Evolutionary conservation across 2,113 vertebrate species (phyloP).

Genomic region (Grus americana): DNA sequence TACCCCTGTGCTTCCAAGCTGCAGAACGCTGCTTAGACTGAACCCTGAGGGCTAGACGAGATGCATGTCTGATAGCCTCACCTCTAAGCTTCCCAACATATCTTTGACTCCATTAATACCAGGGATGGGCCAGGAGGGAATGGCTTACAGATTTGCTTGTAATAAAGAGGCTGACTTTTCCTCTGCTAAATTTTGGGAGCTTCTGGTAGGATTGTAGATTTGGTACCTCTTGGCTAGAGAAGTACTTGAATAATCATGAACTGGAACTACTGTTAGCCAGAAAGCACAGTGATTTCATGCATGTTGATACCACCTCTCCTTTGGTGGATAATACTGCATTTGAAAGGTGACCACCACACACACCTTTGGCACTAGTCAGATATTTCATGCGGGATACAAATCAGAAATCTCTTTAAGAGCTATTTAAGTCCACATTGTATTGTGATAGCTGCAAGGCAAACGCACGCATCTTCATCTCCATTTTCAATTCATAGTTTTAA

Average conservation of each 20-base stretch:
- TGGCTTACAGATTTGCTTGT: neutral
- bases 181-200: neutral
- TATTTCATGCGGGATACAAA: neutral
- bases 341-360: neutral
- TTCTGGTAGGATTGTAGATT: neutral
- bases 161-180: neutral
- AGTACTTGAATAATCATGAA: neutral
- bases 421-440: neutral
- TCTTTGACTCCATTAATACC: neutral
- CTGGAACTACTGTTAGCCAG: neutral
- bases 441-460: neutral
- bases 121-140: neutral
- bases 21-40: neutral
- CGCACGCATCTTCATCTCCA: neutral
- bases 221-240: neutral
- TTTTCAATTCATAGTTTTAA: neutral
- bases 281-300: neutral
- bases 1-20: neutral
- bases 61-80: neutral
- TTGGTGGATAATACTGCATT: neutral
- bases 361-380: neutral
- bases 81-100: neutral
- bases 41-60: neutral
- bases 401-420: neutral
- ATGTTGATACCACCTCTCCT: neutral